Base-by-base conservation (phyloP, 2,888 invertebrate species). In the Chaetogeoica ovagalla region DNA sequence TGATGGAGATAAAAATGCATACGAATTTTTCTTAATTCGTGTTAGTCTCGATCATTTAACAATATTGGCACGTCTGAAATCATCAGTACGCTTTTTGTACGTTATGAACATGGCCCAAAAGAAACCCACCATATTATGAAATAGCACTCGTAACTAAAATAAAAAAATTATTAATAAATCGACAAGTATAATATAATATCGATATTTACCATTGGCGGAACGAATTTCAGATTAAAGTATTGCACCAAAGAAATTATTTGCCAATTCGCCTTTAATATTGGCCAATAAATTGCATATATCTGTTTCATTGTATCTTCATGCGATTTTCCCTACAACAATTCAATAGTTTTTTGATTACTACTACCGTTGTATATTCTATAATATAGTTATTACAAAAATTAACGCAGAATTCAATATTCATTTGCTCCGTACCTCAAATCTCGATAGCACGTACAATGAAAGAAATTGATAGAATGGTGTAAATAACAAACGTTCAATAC, bases 101-200 rank as follows among this genome's bases (percentile, higher is more conserved):
- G 93, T 91, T 73, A 94, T 85, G 85, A 91, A 93, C 85, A 94
- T 90, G 1, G 91, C 90, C 94, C 94, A 94, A 83, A 92, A 89
- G 85, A 94, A 92, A 68, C 92, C 92, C 81, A 94, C 90, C n/a
- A 93, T 84, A 85, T 93, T 93, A 85, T 90, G 89, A 82, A 91
- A 89, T 17, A 94, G 87, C n/a, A 93, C 92, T 83, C 93, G 88
- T 76, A 94, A 86, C 93, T 94, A 87, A 83, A 90, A 83, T 82
- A 84, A 57, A 79, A 55, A 48, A 39, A n/a, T 21, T 62, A 75
- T 57, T 81, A 69, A 19, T 60, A 68, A 30, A 59, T 66, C 19
- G 66, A 74, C 72, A 48, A 62, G 65, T 77, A 81, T 43, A 62
- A 60, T 43, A 70, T 65, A 81, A 68, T 8, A 76, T 37, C 59